Conservation (phyloP, 2,113 vertebrate genomes). For the Salminus brasiliensis region DNA sequence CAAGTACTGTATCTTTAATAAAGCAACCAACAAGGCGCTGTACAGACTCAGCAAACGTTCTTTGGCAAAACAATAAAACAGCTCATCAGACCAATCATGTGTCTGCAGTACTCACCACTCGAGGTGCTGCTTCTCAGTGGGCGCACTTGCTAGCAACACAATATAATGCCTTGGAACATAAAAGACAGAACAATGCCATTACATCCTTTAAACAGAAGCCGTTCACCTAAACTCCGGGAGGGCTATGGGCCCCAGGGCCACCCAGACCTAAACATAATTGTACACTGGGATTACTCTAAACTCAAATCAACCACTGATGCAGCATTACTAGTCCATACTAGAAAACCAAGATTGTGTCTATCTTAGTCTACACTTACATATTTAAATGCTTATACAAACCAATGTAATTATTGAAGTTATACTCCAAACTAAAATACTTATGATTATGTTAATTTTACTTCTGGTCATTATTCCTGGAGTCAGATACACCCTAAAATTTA, state of each 20-base stretch:
- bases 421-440: too few relatives aligned
- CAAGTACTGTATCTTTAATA: background rate
- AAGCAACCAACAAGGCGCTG: background rate
- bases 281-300: background rate
- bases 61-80: slow-evolving; percentile 21
- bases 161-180: slow-evolving; percentile 93
- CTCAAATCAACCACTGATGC: background rate
- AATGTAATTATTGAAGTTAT: too few relatives aligned
- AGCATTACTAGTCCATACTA: background rate
- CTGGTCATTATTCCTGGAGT: too few relatives aligned
- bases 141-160: slow-evolving; percentile 87
- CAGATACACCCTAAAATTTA: too few relatives aligned
- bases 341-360: too few relatives aligned
- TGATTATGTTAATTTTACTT: too few relatives aligned
- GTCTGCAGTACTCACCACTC: slow-evolving; percentile 84
- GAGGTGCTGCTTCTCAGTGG: slow-evolving; percentile 86
- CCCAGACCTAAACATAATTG: background rate
- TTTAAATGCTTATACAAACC: too few relatives aligned
- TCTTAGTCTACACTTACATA: too few relatives aligned
- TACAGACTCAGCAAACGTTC: background rate
- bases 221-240: slow-evolving; percentile 32
- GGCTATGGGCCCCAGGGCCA: slow-evolving; percentile 15
- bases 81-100: slow-evolving; percentile 29
- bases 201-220: slow-evolving; percentile 58
- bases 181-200: slow-evolving; percentile 71